These are phyloP conservation scores for Campylomormyrus tamandua DNA, from an alignment of 2,113 vertebrate genomes.

Conservation along the genomic window DNA sequence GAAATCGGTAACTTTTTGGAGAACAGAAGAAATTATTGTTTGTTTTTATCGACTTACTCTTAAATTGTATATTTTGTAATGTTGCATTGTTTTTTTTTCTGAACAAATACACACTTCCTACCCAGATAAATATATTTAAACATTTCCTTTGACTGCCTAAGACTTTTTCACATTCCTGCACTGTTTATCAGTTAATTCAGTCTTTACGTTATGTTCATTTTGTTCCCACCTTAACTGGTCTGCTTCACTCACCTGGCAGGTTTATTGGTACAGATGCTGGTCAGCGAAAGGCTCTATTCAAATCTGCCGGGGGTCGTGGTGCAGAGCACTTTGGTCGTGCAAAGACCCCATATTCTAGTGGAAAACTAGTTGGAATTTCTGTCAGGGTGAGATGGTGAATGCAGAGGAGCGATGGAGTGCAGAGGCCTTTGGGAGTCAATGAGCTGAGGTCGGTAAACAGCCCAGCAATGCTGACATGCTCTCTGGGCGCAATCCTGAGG, in stretches of 20 bases:
- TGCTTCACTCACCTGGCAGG: not conserved
- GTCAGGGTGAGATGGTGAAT: not conserved
- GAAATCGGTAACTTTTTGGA: not conserved
- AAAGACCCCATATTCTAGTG: not conserved
- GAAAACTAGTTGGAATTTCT: not conserved
- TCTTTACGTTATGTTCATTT: not conserved
- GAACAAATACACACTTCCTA: not conserved
- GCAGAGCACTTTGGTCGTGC: not conserved
- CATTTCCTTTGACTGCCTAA: not conserved
- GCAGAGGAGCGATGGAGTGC: not conserved
- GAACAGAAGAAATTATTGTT: not conserved
- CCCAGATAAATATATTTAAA: not conserved
- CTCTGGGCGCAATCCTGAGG: not conserved
- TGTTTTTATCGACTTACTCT: not conserved
- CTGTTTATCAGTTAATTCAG: not conserved
- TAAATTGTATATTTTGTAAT: not conserved
- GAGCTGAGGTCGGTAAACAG: not conserved
- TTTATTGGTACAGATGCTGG: not conserved
- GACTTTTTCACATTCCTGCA: not conserved
- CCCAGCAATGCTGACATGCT: not conserved
- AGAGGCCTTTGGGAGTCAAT: not conserved
- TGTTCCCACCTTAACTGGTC: not conserved
- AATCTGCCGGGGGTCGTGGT: not conserved
- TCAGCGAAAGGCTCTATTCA: too few species aligned
- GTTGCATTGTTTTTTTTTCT: not conserved